Percentiles rank a stretch among this genome's conserved stretches.
These are phyloP conservation scores for Saguinus imperator DNA, from an alignment of 2,113 vertebrate genomes.

Conservation along the genomic window DNA sequence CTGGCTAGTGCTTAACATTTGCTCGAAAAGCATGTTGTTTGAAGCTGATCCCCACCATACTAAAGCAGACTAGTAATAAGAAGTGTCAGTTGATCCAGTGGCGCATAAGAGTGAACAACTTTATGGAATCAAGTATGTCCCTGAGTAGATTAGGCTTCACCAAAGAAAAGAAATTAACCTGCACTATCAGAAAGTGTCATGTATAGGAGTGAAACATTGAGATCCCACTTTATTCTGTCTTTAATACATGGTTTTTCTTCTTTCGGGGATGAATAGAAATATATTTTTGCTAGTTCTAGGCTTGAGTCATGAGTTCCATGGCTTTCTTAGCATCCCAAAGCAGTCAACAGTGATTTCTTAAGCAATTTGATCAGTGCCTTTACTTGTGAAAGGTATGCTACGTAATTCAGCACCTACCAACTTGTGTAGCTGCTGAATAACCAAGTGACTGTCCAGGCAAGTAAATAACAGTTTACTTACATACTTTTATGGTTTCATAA, in stretches of 20 bases:
- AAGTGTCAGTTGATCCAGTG: neutral
- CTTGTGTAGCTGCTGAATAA: slow-evolving; percentile 56
- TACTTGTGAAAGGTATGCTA: slow-evolving; percentile 58
- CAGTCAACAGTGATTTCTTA: slow-evolving; percentile 64
- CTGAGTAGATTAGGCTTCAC: slow-evolving; percentile 73
- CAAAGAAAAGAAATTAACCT: slow-evolving; percentile 74
- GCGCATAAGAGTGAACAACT: slow-evolving; percentile 8
- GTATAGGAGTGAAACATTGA: slow-evolving; percentile 18
- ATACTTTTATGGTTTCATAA: slow-evolving; percentile 40
- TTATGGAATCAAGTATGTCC: slow-evolving; percentile 66
- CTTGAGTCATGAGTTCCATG: slow-evolving; percentile 36
- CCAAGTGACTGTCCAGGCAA: neutral
- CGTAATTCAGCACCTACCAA: slow-evolving; percentile 65
- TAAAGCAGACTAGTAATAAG: neutral
- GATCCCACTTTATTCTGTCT: slow-evolving; percentile 67
- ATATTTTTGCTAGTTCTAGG: slow-evolving; percentile 50
- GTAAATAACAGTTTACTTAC: slow-evolving; percentile 45
- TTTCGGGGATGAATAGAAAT: slow-evolving; percentile 64
- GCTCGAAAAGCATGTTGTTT: slow-evolving; percentile 28
- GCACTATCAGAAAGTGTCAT: slow-evolving; percentile 69
- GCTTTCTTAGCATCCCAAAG: slow-evolving; percentile 62
- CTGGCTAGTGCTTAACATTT: neutral
- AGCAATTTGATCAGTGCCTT: neutral
- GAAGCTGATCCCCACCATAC: slow-evolving; percentile 47
- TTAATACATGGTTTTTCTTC: slow-evolving; percentile 58